Percentiles rank a stretch among this genome's conserved stretches.
phyloP scores from a whole-genome alignment of 2,797 vertebrate species.

The Paguma larvata region DNA sequence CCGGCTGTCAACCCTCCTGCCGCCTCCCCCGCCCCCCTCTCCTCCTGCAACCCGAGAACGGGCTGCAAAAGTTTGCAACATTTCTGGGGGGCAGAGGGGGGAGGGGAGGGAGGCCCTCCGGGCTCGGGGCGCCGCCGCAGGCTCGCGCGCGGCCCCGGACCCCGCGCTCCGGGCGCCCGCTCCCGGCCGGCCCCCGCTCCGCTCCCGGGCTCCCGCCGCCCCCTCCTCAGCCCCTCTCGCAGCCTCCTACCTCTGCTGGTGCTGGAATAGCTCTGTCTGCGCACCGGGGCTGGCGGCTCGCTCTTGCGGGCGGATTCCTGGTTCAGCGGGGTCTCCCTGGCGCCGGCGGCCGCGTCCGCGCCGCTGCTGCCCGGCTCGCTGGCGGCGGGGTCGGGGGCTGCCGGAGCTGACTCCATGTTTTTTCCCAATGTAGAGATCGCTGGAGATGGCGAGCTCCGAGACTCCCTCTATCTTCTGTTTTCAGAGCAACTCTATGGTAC shows the following conservation, averaged over 20 bases:
- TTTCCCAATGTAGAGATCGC: constrained; percentile 92
- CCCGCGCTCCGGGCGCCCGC: constrained; percentile 54
- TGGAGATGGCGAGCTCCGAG: constrained; percentile 93
- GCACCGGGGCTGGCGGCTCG: constrained; percentile 94
- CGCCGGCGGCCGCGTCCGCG: constrained; percentile 95
- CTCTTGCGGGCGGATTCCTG: constrained; percentile 96
- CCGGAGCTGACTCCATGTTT: constrained; percentile 98
- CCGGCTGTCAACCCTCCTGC: constrained; percentile 77
- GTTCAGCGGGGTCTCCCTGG: constrained; percentile 96
- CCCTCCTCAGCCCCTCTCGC: constrained; percentile 73
- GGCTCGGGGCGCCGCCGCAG: constrained; percentile 32
- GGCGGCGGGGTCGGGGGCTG: constrained; percentile 97
- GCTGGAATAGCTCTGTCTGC: constrained; percentile 96
- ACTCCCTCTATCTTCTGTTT: constrained; percentile 95
- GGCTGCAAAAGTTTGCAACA: constrained; percentile 90
- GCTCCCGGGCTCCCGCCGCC: constrained; percentile 66
- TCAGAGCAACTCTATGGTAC: constrained; percentile 93
- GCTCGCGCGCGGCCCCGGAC: constrained; percentile 54
- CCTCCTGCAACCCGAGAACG: constrained; percentile 84
- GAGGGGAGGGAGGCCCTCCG: constrained; percentile 64
- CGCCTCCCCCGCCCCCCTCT: constrained; percentile 83
- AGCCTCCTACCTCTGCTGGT: constrained; percentile 93
- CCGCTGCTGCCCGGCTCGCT: constrained; percentile 97
- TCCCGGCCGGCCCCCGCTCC: constrained; percentile 61
- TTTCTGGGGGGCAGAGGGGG: constrained; percentile 82